phyloP scores from a whole-genome alignment of 2,888 invertebrate species.

The Julus scandinavius region DNA sequence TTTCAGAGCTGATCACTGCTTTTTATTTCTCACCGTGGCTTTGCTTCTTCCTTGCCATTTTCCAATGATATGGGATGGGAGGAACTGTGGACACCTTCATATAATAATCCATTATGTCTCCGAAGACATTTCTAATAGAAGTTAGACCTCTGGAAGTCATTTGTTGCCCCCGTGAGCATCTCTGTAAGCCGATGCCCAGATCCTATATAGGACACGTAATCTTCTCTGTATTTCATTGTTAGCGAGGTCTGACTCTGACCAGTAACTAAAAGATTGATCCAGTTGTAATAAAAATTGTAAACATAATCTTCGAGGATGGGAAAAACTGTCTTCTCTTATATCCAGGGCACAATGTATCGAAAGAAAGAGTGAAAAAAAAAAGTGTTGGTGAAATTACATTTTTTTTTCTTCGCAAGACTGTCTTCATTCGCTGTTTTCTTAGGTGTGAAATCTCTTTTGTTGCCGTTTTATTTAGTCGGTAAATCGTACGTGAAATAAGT shows the following conservation, averaged over 20 bases:
- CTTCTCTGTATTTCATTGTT: constrained; percentile 39
- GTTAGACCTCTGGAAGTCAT: background rate
- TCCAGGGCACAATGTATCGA: background rate
- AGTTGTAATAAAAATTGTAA: constrained; percentile 23
- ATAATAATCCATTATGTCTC: constrained; percentile 40
- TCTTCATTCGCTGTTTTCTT: background rate
- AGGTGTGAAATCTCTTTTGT: constrained; percentile 10
- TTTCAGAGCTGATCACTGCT: background rate
- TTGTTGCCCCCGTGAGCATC: background rate
- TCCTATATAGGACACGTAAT: background rate
- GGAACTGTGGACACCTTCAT: background rate
- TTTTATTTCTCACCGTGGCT: background rate
- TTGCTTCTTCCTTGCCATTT: background rate
- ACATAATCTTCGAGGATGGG: background rate
- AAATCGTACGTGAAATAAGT: constrained; percentile 11
- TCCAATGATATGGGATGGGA: background rate
- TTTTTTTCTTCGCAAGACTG: background rate
- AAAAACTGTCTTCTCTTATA: background rate
- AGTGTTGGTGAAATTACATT: background rate
- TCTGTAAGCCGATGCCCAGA: background rate
- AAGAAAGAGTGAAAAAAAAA: background rate
- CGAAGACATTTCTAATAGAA: constrained; percentile 1
- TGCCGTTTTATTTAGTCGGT: constrained; percentile 25
- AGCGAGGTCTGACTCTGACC: background rate
- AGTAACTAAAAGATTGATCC: constrained; percentile 34